Conservation (phyloP, 2,888 invertebrate genomes). For the Melanchra persicariae region DNA sequence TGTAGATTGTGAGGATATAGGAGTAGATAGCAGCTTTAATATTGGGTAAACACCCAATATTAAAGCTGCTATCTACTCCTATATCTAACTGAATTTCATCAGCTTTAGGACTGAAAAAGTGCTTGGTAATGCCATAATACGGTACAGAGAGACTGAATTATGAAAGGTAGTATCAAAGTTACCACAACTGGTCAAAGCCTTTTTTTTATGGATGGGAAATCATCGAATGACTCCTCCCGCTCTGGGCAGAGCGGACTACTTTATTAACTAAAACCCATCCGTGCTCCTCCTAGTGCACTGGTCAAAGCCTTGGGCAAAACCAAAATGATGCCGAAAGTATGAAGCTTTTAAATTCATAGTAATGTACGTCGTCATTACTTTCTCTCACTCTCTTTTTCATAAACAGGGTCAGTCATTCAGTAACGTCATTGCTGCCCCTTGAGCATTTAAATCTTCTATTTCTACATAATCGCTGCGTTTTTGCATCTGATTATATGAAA, state of each 20-base stretch:
- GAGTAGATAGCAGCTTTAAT: background rate
- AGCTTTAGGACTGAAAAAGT: background rate
- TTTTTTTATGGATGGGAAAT: too few relatives aligned
- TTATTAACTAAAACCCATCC: too few relatives aligned
- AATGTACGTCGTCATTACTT: too few relatives aligned
- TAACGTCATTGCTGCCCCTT: background rate
- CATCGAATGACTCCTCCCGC: too few relatives aligned
- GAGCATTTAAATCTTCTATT: background rate
- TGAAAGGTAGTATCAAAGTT: background rate
- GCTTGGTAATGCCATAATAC: conserved; percentile 8
- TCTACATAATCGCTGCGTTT: background rate
- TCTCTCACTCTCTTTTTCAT: too few relatives aligned
- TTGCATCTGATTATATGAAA: background rate
- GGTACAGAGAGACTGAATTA: background rate
- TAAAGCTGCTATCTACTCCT: background rate
- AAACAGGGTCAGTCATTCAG: background rate
- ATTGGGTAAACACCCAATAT: background rate
- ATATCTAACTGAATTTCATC: background rate
- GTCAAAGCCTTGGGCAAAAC: background rate
- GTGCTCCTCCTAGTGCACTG: too few relatives aligned
- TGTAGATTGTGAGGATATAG: background rate
- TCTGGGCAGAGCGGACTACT: too few relatives aligned
- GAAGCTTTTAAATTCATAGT: background rate
- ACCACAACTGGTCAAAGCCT: too few relatives aligned
- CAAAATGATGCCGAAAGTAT: background rate